Percentiles rank a stretch among this genome's conserved stretches.
These are phyloP conservation scores for Incurvaria masculella DNA, from an alignment of 2,888 invertebrate genomes.

Conservation along the genomic window DNA sequence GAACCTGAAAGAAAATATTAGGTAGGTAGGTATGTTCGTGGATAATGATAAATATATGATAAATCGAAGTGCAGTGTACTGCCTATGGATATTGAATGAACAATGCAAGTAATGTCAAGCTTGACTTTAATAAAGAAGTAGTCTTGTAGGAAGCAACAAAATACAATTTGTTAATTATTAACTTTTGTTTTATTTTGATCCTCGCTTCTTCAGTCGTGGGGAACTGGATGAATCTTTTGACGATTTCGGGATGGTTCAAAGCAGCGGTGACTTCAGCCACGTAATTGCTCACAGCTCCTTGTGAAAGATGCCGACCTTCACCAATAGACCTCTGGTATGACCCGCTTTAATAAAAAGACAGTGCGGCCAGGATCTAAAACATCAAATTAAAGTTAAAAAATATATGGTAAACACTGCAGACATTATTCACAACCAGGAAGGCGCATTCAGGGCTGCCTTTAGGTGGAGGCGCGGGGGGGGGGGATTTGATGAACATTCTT, in stretches of 20 bases:
- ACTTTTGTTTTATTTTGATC: not conserved
- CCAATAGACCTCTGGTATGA: conserved; percentile 12
- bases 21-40: not conserved
- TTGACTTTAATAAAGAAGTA: not conserved
- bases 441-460: too few relatives aligned
- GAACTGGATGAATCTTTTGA: not conserved
- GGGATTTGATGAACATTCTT: too few relatives aligned
- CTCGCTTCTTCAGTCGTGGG: not conserved
- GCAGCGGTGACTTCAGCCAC: not conserved
- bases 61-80: too few relatives aligned
- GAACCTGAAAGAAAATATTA: conserved; percentile 2
- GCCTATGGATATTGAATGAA: too few relatives aligned
- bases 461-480: too few relatives aligned
- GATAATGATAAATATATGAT: not conserved
- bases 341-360: conserved; percentile 15
- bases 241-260: not conserved
- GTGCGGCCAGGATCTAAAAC: conserved; percentile 2
- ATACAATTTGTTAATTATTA: not conserved
- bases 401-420: too few relatives aligned
- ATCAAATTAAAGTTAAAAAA: too few relatives aligned
- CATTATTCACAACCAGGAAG: too few relatives aligned
- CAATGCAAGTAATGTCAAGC: too few relatives aligned
- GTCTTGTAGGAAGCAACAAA: not conserved
- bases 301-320: conserved; percentile 10
- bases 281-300: conserved; percentile 1